These are phyloP conservation scores for Melinopterus prodromus DNA, from an alignment of 2,888 invertebrate genomes.

Conservation along the genomic window DNA sequence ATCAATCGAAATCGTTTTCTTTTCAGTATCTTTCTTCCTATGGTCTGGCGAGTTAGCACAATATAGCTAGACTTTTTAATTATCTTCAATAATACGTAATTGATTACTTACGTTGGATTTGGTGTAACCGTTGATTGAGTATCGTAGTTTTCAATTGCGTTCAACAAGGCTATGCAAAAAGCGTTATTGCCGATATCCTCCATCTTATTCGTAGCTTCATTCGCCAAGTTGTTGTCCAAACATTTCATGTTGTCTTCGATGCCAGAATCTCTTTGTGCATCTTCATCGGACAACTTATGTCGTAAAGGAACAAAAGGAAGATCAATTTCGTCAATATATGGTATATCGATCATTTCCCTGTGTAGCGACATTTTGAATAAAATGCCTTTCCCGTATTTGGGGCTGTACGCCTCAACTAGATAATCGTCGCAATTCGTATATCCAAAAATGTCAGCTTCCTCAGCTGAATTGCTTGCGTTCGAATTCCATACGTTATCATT, in stretches of 20 bases:
- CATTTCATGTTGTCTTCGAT: background rate
- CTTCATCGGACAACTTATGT: background rate
- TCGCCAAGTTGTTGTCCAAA: too few species aligned
- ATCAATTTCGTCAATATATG: background rate
- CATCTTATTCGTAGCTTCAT: background rate
- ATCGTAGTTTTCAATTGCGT: too few species aligned
- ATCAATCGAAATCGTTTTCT: too few species aligned
- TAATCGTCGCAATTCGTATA: conserved; percentile 11
- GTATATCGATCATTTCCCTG: background rate
- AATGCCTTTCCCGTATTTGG: conserved; percentile 14
- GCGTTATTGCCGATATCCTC: background rate
- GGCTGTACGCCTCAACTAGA: conserved; percentile 11
- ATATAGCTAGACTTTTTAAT: too few species aligned
- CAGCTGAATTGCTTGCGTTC: background rate
- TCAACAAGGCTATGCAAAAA: background rate
- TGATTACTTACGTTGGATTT: too few species aligned
- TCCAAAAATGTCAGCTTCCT: background rate
- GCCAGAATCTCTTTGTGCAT: background rate
- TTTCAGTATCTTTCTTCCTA: too few species aligned
- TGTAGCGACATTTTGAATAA: conserved; percentile 18
- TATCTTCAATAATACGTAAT: too few species aligned
- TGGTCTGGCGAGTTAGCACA: too few species aligned
- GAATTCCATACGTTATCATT: too few species aligned
- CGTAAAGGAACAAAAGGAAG: background rate
- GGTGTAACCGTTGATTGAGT: too few species aligned